Evolutionary conservation across 2,113 vertebrate genomes (phyloP).

Genomic region (Caloenas nicobarica): DNA sequence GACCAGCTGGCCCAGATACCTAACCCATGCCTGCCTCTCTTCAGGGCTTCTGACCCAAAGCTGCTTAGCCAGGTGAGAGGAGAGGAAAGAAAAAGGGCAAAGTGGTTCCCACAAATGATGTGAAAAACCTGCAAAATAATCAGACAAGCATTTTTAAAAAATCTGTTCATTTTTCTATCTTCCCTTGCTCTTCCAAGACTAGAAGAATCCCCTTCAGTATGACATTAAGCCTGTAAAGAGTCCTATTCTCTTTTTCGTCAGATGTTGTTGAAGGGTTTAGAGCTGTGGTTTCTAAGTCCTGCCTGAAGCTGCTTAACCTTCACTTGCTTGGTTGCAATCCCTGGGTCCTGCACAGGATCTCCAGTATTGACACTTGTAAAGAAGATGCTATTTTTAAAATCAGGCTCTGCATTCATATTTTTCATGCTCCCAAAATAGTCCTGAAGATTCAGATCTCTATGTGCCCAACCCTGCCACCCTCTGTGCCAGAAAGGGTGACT

Average conservation of each 20-base stretch:
- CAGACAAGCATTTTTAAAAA: background rate
- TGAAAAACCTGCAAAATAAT: background rate
- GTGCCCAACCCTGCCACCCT: background rate
- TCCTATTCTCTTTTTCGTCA: background rate
- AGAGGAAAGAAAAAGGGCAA: background rate
- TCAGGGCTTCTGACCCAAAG: background rate
- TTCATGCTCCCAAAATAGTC: background rate
- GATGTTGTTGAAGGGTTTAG: background rate
- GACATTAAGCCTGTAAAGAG: background rate
- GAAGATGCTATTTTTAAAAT: background rate
- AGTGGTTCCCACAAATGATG: background rate
- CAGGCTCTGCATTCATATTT: background rate
- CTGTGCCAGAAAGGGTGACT: background rate
- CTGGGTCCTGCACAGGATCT: background rate
- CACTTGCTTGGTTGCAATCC: background rate
- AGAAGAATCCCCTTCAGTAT: background rate
- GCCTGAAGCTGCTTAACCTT: background rate
- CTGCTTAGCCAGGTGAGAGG: background rate
- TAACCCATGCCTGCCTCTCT: background rate
- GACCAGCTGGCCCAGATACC: rapidly evolving
- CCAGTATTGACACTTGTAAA: background rate
- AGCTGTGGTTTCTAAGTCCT: background rate
- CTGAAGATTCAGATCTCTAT: background rate
- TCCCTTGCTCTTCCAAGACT: background rate
- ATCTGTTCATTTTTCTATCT: background rate